Evolutionary conservation across 2,113 vertebrate genomes (phyloP), one percentile per base, ranked within the genome.

Genomic region (Oenanthe oenanthe): DNA sequence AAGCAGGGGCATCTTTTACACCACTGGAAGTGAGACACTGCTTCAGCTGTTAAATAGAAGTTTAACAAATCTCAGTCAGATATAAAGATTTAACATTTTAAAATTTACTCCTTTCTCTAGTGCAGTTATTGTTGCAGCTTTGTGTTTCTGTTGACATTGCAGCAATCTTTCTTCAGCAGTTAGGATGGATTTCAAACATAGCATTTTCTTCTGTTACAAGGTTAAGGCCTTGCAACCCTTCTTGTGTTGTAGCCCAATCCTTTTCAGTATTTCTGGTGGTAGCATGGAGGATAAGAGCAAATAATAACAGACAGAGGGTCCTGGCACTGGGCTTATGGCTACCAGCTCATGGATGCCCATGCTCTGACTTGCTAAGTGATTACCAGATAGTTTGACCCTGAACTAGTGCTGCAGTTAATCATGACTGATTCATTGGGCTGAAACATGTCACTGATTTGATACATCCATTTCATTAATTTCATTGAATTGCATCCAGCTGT

Each of bases 391-490:
- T 90, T 94, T 91, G 90, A 68, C 85, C 83, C 50, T 2, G 16
- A 19, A 28, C 63, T 81, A 83, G 65, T 68, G 63, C 79, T 28
- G 3, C 74, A 34, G 51, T 93, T 95, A 92, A 79, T 91, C 56
- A 20, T 92, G 89, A 89, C 77, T 88, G 80, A 97, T 94, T 95
- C 36, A 32, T 51, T 66, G 81, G 74, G 70, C 66, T 97, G 89
- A 93, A 96, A 95, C 95, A 77, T 75, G 86, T 94, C 61, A 42
- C 94, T 92, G 76, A 60, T 95, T 94, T 93, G 88, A 96, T 96
- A 91, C 47, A 93, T 56, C 71, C 94, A 2, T 97, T 96, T 92
- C 85, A 84, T 94, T 97, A 95, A 88, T 96, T 73, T 74, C 71
- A 92, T 76, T 91, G 65, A 96, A 94, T 94, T 93, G 65, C 71